These are phyloP conservation scores for Corythaixoides concolor DNA, from an alignment of 2,113 vertebrate species.

Conservation along the genomic window DNA sequence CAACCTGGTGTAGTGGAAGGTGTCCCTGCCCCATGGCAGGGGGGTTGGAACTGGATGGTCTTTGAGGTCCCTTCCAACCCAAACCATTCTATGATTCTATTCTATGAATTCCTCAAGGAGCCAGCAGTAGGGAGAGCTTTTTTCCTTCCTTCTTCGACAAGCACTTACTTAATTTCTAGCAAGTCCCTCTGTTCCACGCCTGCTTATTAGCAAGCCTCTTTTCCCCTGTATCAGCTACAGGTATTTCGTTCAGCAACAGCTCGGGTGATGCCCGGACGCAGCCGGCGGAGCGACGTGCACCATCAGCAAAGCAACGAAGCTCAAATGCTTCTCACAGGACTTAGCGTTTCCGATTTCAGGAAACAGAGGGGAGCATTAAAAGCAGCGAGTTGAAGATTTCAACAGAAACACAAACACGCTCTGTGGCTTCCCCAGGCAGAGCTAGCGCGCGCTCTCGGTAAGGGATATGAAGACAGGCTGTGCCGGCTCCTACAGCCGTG, in stretches of 20 bases:
- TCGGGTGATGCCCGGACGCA: background rate
- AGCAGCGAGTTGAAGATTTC: background rate
- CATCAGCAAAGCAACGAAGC: background rate
- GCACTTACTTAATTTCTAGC: background rate
- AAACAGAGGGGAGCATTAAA: background rate
- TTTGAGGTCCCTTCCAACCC: too few relatives aligned
- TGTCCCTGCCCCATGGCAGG: too few relatives aligned
- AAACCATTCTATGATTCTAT: too few relatives aligned
- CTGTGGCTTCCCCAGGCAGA: background rate
- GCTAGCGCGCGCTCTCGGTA: rapidly evolving
- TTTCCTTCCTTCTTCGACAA: background rate
- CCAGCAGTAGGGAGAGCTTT: background rate
- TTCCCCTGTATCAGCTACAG: background rate
- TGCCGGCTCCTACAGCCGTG: background rate
- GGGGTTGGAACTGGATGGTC: too few relatives aligned
- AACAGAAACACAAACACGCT: background rate
- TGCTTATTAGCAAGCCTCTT: background rate
- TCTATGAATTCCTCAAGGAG: background rate
- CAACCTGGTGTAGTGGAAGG: too few relatives aligned
- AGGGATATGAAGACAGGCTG: rapidly evolving
- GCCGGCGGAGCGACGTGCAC: background rate
- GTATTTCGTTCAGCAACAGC: background rate
- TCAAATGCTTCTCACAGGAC: background rate
- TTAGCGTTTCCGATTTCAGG: background rate
- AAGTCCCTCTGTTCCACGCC: background rate